phyloP scores from a whole-genome alignment of 2,797 vertebrate genomes.

The Phalloptychus januarius region DNA sequence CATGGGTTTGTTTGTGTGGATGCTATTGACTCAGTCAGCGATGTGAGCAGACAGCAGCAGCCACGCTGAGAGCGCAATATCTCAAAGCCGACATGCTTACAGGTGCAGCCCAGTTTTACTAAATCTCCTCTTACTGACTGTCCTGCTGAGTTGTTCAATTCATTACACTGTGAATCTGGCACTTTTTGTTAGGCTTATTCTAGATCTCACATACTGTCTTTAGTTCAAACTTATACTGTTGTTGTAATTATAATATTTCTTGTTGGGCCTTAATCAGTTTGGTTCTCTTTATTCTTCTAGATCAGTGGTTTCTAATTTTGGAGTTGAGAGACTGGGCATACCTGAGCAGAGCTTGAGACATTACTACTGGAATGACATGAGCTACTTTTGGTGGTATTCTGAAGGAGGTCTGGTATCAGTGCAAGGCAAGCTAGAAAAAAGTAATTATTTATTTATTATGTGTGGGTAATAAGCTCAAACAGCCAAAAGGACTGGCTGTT shows the following conservation, averaged over 20 bases:
- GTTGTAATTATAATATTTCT: neutral
- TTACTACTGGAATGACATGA: neutral
- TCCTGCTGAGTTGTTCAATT: neutral
- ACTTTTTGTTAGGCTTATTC: neutral
- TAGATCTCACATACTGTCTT: neutral
- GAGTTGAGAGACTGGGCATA: neutral
- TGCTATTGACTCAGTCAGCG: conserved; percentile 29
- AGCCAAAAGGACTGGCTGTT: neutral
- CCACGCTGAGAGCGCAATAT: conserved; percentile 16
- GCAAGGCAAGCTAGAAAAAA: neutral
- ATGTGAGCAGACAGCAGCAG: conserved; percentile 33
- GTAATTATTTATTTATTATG: neutral
- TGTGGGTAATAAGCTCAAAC: neutral
- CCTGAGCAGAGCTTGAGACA: neutral
- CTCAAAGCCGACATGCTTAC: neutral
- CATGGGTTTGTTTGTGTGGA: conserved; percentile 4
- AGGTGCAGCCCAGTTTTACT: conserved; percentile 20
- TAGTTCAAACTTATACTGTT: neutral
- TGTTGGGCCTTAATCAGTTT: neutral
- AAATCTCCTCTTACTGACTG: conserved; percentile 8
- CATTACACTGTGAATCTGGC: neutral
- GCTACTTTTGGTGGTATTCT: neutral
- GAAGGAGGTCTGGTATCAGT: neutral
- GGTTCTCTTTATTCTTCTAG: neutral
- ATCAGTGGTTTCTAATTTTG: neutral